Evolutionary conservation across 2,797 vertebrate genomes (phyloP).

Genomic region (Xenops minutus): DNA sequence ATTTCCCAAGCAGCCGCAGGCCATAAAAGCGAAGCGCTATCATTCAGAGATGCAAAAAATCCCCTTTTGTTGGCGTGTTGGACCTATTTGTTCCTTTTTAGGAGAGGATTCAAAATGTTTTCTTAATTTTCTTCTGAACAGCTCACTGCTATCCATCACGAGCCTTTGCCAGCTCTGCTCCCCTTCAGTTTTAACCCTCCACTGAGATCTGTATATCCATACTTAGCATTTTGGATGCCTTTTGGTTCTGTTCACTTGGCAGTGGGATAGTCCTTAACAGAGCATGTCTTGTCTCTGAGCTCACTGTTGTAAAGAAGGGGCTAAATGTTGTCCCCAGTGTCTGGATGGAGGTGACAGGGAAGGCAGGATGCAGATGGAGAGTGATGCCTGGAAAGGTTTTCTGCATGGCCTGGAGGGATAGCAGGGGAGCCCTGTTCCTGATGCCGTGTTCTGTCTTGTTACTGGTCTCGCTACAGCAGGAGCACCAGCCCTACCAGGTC

Average conservation of each 20-base stretch:
- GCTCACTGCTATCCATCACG: background rate
- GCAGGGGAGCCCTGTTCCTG: background rate
- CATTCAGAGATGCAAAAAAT: constrained; percentile 62
- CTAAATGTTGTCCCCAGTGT: background rate
- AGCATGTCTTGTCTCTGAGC: background rate
- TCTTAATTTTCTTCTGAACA: constrained; percentile 47
- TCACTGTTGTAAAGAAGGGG: background rate
- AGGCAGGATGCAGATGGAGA: background rate
- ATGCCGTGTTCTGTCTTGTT: background rate
- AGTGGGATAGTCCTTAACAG: background rate
- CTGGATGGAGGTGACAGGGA: background rate
- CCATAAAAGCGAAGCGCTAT: constrained; percentile 21
- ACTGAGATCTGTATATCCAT: rapidly evolving
- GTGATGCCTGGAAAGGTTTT: background rate
- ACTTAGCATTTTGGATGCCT: background rate
- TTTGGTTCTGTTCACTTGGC: background rate
- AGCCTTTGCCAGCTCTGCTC: background rate
- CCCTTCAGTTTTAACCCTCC: background rate
- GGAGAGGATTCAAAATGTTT: constrained; percentile 40
- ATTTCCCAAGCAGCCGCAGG: constrained; percentile 55
- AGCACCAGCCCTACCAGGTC: background rate
- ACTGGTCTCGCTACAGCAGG: background rate
- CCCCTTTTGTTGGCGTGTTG: constrained; percentile 18
- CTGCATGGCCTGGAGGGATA: background rate
- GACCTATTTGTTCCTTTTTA: constrained; percentile 53